Evolutionary conservation across 1,140 invertebrate species (phyloP), one percentile per base, ranked within the genome.

Genomic region (Drosophila sp.): DNA sequence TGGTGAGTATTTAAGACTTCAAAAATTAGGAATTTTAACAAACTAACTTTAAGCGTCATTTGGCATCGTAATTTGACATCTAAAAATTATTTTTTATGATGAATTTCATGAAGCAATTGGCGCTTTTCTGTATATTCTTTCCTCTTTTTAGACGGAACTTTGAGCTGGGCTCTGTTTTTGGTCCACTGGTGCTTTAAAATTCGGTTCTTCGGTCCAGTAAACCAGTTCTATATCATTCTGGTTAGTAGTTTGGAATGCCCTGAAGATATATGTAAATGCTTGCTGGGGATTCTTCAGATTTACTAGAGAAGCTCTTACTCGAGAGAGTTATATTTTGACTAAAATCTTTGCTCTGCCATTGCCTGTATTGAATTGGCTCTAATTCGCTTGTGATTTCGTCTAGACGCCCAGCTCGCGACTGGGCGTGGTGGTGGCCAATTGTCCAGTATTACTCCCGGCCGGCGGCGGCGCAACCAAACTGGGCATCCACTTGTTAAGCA

Each of bases 381-480:
- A 25, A 69, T 62, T 47, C 73, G 29, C 56, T 66, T 25, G 29
- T 8, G 30, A 10, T 65, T 55, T 4, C 25, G 44, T n/a, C 86
- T 91, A 92, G 58, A 91, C 90, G 47, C 89, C 90, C 75, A 92
- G 44, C 54, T 92, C 91, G 2, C 91, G 90, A 72, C 90, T 92
- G 32, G 89, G 90, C 58, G 91, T 92, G 60, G 87, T 91, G 40
- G 91, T 92, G n/a, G 90, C 91, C 78, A 90, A 62, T 82, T 90
- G 91, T 66, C 89, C 90, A 61, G 91, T 91, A 80, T 91, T 85
- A 71, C 80, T 92, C 66, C 89, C 79, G 23, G 81, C 76, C 7
- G 89, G 91, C 4, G 89, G 85, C 11, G 89, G 57, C n/a, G 85
- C 50, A 4, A 92, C 64, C 50, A 92, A 10, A 4, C 60, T 73